Evolutionary conservation across 1,140 invertebrate species (phyloP), one percentile per base, ranked within the genome.

Genomic region (Thaumatotibia leucotreta): DNA sequence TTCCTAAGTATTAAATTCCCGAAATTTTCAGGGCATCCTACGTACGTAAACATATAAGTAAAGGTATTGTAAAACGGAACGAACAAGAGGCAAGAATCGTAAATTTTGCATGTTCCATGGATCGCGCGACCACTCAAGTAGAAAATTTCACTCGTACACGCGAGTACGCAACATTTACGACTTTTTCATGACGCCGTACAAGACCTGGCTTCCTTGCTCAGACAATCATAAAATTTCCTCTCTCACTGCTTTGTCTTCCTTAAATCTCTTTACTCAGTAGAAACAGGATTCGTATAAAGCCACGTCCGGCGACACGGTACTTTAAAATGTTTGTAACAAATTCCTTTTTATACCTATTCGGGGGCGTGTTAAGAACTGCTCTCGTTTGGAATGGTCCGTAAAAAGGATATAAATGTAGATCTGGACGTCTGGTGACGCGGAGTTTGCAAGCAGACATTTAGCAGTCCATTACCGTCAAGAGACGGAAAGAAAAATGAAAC

Each of bases 131-230:
- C 68, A 72, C 71, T 80, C 72, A 61, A 77, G 67, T 72, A 73
- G 75, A 79, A 81, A 83, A 83, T 83, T 77, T 80, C 76, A 72
- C 73, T 76, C 65, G 72, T 75, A 76, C 75, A 77, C 72, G 67
- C 64, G 67, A 72, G 70, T 75, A 76, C 74, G 74, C 73, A 79
- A 73, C 80, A 75, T 83, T 83, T 83, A 81, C 79, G 79, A 79
- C 70, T 76, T 77, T 82, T 83, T 81, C 73, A 83, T 79, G 73
- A 73, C 75, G 72, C 77, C 72, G 63, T 72, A 75, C 72, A 73
- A 77, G 73, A 72, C 75, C 75, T 62, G 68, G 73, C 70, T 73
- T 64, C 73, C 73, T 75, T 74, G 64, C 69, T 68, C 72, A 76
- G 68, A 74, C 70, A 75, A 72, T 73, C 73, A 74, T 83, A 83